These are phyloP conservation scores for Anthrax anthrax DNA, from an alignment of 2,888 invertebrate genomes.

Conservation along the genomic window DNA sequence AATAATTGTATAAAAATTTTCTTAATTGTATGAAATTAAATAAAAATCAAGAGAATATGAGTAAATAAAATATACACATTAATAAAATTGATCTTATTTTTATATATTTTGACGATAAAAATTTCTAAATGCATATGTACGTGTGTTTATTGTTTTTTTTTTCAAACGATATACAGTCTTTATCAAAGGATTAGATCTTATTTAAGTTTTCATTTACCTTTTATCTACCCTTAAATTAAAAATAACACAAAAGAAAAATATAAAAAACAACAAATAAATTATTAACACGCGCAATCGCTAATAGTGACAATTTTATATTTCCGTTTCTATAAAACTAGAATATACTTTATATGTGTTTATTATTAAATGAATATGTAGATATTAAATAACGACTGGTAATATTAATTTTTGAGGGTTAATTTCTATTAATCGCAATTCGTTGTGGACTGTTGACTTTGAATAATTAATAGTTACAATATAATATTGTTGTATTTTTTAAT, in stretches of 20 bases:
- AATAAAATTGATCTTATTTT: too few species aligned
- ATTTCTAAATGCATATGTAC: too few species aligned
- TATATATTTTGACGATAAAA: too few species aligned
- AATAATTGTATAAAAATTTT: too few species aligned
- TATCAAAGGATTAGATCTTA: neutral
- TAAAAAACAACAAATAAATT: conserved; percentile 1
- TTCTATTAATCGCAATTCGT: neutral
- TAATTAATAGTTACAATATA: neutral
- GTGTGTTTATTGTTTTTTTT: too few species aligned
- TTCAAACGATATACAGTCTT: too few species aligned
- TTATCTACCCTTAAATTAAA: neutral
- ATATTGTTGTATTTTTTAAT: neutral
- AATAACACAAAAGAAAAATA: neutral
- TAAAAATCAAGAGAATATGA: too few species aligned
- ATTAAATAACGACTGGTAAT: too few species aligned
- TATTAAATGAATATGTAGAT: too few species aligned
- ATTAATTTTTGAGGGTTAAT: neutral
- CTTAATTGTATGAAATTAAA: too few species aligned
- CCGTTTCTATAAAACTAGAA: conserved; percentile 4
- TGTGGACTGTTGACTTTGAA: conserved; percentile 2
- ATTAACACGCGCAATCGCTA: conserved; percentile 9
- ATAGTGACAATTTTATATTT: conserved; percentile 6
- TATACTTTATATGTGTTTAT: too few species aligned
- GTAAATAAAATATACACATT: too few species aligned
- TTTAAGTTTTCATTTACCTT: neutral